phyloP scores from a whole-genome alignment of 1,140 invertebrate genomes.

The Vollenhovia emeryi region DNA sequence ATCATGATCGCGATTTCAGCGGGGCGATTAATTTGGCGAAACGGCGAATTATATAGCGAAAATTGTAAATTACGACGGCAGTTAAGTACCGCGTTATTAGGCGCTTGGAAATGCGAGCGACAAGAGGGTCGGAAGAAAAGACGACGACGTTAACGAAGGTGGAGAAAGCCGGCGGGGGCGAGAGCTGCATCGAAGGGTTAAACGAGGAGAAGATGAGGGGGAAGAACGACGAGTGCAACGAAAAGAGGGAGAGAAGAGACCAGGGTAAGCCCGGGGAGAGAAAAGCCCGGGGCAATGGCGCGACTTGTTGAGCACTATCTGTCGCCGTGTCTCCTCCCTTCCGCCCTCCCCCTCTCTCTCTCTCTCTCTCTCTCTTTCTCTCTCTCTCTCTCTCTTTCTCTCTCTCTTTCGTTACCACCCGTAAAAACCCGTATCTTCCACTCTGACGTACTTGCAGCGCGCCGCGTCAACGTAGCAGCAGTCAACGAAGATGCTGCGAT shows the following conservation, averaged over 20 bases:
- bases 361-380: too few species aligned
- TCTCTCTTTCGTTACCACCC: conserved; percentile 29
- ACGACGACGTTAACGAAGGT: conserved; percentile 47
- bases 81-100: conserved; percentile 47
- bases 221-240: background rate
- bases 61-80: conserved; percentile 50
- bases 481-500: conserved; percentile 52
- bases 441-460: conserved; percentile 53
- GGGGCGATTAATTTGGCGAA: conserved; percentile 51
- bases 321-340: conserved; percentile 63
- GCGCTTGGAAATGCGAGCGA: conserved; percentile 20
- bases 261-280: background rate
- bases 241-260: background rate
- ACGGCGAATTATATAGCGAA: conserved; percentile 55
- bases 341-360: too few species aligned
- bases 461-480: conserved; percentile 21
- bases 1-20: conserved; percentile 25
- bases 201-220: background rate
- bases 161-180: conserved; percentile 3
- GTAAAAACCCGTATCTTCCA: conserved; percentile 69
- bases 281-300: conserved; percentile 11
- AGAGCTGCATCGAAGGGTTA: background rate
- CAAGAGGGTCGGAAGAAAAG: conserved; percentile 37
- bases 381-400: too few species aligned
- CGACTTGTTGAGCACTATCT: conserved; percentile 76